Conservation (phyloP, 2,888 invertebrate species). For the Oscheius sp. region DNA sequence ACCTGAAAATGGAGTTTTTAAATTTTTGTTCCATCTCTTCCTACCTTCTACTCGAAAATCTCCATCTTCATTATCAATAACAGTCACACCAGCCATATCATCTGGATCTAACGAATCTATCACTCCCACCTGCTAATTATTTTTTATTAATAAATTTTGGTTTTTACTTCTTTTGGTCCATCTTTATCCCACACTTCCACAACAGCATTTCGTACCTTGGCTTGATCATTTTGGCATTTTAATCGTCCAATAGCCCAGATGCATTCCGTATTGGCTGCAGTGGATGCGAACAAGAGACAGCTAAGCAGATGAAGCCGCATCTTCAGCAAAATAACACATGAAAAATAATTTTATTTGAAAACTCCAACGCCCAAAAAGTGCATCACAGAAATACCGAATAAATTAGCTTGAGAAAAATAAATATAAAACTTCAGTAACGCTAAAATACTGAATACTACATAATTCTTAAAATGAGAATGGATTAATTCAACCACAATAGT, state of each 20-base stretch:
- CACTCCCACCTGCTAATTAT: constrained; percentile 7
- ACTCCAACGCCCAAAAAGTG: constrained; percentile 1
- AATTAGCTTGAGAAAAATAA: constrained; percentile 18
- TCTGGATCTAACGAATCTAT: constrained; percentile 53
- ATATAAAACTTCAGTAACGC: constrained; percentile 27
- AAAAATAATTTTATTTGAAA: constrained; percentile 1
- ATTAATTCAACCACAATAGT: neutral
- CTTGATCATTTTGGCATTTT: constrained; percentile 55
- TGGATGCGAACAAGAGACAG: constrained; percentile 21
- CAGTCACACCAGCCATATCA: constrained; percentile 63
- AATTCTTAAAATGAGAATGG: neutral
- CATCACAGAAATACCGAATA: constrained; percentile 24
- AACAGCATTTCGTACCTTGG: constrained; percentile 51
- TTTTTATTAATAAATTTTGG: neutral
- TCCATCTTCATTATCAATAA: constrained; percentile 57
- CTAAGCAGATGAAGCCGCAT: constrained; percentile 22
- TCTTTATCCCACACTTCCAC: constrained; percentile 67
- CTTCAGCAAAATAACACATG: too few species aligned
- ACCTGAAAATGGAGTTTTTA: constrained; percentile 42
- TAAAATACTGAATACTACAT: neutral
- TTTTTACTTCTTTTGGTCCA: constrained; percentile 49
- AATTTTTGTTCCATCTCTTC: too few species aligned
- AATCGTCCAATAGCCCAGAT: constrained; percentile 66
- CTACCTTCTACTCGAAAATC: constrained; percentile 55
- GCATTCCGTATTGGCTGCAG: constrained; percentile 58